Percentiles rank a stretch among this genome's conserved stretches.
These are phyloP conservation scores for Montipora capricornis DNA, from an alignment of 64 coral and sea anemone genomes.

Conservation along the genomic window DNA sequence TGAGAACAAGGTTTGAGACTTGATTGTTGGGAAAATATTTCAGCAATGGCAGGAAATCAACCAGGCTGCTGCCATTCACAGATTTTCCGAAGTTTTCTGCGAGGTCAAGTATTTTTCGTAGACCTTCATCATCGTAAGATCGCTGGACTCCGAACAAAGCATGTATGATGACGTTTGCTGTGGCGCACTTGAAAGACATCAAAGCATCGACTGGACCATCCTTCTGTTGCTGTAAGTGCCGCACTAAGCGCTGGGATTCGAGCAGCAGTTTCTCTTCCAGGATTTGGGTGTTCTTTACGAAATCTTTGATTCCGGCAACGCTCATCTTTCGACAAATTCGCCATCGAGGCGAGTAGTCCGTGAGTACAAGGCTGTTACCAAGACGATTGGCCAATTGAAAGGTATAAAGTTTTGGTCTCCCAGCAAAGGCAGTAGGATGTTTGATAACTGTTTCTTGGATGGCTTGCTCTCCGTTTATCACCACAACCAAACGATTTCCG, in stretches of 20 bases:
- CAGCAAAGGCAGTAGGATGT: constrained; percentile 40
- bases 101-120: constrained; percentile 32
- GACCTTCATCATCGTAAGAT: constrained; percentile 41
- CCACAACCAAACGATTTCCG: constrained; percentile 71
- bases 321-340: constrained; percentile 20
- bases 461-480: constrained; percentile 75
- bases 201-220: constrained; percentile 54
- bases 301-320: constrained; percentile 62
- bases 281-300: constrained; percentile 28
- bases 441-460: background rate
- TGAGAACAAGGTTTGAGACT: background rate
- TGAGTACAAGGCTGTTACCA: background rate
- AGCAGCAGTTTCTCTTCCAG: constrained; percentile 41
- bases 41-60: constrained; percentile 77
- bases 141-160: constrained; percentile 49
- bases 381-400: constrained; percentile 29
- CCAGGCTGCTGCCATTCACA: constrained; percentile 40
- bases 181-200: constrained; percentile 40
- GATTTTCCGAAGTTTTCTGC: constrained; percentile 43
- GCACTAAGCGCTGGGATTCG: constrained; percentile 50
- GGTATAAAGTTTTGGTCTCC: constrained; percentile 46
- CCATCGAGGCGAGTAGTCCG: background rate
- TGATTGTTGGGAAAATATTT: constrained; percentile 62
- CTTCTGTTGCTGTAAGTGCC: constrained; percentile 30
- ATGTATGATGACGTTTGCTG: constrained; percentile 46